Conservation (phyloP, 2,113 vertebrate species). For the Arvicanthis niloticus region DNA sequence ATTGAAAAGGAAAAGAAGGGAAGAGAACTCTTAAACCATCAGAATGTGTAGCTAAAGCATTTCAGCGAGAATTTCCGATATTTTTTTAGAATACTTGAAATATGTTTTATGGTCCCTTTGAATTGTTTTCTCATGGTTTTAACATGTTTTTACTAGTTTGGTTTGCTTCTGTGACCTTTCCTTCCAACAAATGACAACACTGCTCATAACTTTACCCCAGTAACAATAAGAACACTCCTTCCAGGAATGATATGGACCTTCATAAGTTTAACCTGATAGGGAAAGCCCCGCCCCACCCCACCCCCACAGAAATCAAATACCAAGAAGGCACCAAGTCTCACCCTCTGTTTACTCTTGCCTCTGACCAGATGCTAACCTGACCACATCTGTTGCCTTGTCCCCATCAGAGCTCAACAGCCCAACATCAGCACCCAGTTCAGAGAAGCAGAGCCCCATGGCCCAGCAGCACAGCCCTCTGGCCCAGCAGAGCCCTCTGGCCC, state of each 20-base stretch:
- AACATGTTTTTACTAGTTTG: not conserved
- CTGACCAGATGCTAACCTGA: conserved; percentile 58
- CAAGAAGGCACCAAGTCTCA: not conserved
- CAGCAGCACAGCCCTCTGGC: conserved; percentile 89
- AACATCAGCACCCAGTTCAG: conserved; percentile 94
- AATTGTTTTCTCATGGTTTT: not conserved
- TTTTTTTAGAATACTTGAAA: not conserved
- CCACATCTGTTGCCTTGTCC: conserved; percentile 73
- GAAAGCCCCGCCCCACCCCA: conserved; percentile 34
- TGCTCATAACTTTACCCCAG: conserved; percentile 21
- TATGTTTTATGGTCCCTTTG: not conserved
- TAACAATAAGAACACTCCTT: not conserved
- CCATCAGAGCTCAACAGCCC: conserved; percentile 93
- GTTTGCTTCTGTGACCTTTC: conserved; percentile 5
- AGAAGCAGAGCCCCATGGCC: conserved; percentile 97
- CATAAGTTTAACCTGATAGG: conserved; percentile 47
- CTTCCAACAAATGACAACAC: conserved; percentile 29
- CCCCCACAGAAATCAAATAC: conserved; percentile 51
- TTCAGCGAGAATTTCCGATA: not conserved
- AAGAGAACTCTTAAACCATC: not conserved
- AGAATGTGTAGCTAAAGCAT: not conserved
- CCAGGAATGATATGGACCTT: not conserved
- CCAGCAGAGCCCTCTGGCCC: conserved; percentile 87
- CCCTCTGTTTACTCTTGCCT: conserved; percentile 56
- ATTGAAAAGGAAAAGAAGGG: not conserved